Evolutionary conservation across 2,888 invertebrate genomes (phyloP), one percentile per base, ranked within the genome.

Genomic region (Leptinotarsa rubiginosa): DNA sequence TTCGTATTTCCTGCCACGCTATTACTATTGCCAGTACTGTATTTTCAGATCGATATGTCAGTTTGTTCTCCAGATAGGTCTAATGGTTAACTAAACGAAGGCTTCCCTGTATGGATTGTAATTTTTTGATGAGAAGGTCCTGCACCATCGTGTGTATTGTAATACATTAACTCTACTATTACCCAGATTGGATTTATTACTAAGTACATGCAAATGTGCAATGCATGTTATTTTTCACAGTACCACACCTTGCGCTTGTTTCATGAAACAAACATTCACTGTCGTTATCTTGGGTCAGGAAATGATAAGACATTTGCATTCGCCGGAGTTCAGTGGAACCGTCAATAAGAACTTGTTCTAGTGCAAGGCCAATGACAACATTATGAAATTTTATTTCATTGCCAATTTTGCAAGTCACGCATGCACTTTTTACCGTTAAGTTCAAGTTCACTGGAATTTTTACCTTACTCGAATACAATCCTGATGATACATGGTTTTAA

Each of bases 311-410:
- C 69, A 56, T 47, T 68, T 47, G 69, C 69, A 69, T 69, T 12
- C 47, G 59, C 52, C 16, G 49, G 68, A 69, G 69, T 69, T 69
- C 69, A 69, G 56, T 69, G 56, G 31, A 56, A 69, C 68, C 54
- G 68, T 13, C 56, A 71, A 68, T 62, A 65, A 74, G 70, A 77
- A 77, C 75, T 75, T 71, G 77, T 77, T 77, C 70, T 64, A 75
- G 74, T 72, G 75, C 77, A 77, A 75, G 77, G 77, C 71, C 77
- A 74, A 72, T 75, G 70, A 70, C 72, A 69, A 75, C 70, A 52
- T 69, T 69, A 56, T 54, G 69, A 68, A 52, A 41, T 68, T 31
- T 22, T 25, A 25, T 41, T 68, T 68, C 25, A 54, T 54, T 54
- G 47, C 18, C 41, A n/a, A 68, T 68, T 54, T 62, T 13, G 31